Percentiles rank a stretch among this genome's conserved stretches.
Evolutionary conservation across 2,888 invertebrate genomes (phyloP).

Genomic region (Lathronympha strigana): DNA sequence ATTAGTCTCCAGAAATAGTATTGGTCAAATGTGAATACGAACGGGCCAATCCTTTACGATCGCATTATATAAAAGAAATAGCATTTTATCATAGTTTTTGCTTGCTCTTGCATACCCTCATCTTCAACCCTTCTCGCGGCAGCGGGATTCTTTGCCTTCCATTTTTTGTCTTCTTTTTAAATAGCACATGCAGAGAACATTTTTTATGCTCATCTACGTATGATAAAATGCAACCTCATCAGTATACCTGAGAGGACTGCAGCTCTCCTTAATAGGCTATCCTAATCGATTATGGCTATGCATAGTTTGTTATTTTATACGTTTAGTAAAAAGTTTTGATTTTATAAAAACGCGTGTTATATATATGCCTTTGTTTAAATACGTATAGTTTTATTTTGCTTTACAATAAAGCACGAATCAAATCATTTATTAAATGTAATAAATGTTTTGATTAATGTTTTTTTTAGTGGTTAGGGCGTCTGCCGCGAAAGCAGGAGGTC

Average conservation of each 20-base stretch:
- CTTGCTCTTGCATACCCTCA: constrained; percentile 61
- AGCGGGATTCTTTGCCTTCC: constrained; percentile 77
- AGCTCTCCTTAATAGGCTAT: constrained; percentile 76
- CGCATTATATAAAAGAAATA: constrained; percentile 57
- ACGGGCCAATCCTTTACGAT: constrained; percentile 50
- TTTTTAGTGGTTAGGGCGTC: too few relatives aligned
- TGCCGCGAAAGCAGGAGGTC: too few relatives aligned
- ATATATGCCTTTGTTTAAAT: too few relatives aligned
- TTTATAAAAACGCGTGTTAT: not conserved
- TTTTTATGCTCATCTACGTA: constrained; percentile 67
- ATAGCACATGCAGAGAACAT: constrained; percentile 81
- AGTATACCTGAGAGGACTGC: constrained; percentile 73
- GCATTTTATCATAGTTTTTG: constrained; percentile 73
- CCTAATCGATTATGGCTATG: constrained; percentile 74
- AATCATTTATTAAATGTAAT: too few relatives aligned
- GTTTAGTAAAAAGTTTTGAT: constrained; percentile 33
- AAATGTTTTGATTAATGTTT: too few relatives aligned
- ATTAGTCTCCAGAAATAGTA: too few relatives aligned
- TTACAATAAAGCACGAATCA: too few relatives aligned
- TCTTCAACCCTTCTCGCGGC: constrained; percentile 77
- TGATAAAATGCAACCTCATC: constrained; percentile 81
- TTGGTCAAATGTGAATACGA: not conserved
- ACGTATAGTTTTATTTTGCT: too few relatives aligned
- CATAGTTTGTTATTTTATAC: constrained; percentile 45
- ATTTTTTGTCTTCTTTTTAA: constrained; percentile 80